Evolutionary conservation across 1,140 invertebrate genomes (phyloP).

Genomic region (Drosophila repletoides): DNA sequence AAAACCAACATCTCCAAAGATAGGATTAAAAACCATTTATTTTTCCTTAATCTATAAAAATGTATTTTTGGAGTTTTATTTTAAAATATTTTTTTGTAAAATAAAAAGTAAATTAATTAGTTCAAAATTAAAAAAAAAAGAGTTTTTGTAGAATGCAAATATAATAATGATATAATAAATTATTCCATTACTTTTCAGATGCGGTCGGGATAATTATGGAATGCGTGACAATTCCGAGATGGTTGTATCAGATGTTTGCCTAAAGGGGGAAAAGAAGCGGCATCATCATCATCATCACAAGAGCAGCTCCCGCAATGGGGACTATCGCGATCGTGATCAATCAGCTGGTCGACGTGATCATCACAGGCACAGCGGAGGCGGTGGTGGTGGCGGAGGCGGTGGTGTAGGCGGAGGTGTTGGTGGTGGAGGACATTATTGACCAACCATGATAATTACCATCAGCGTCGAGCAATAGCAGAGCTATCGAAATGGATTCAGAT

Average conservation of each 20-base stretch:
- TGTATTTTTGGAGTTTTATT: no score
- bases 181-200: constrained; percentile 19
- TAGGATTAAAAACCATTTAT: neutral
- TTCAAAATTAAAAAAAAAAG: no score
- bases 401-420: constrained; percentile 51
- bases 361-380: constrained; percentile 71
- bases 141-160: neutral
- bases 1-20: neutral
- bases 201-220: constrained; percentile 84
- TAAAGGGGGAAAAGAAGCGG: constrained; percentile 87
- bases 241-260: constrained; percentile 88
- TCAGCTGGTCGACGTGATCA: constrained; percentile 75
- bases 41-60: neutral
- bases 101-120: neutral
- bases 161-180: neutral
- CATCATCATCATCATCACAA: constrained; percentile 92
- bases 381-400: constrained; percentile 40
- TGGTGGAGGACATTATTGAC: constrained; percentile 81
- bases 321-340: constrained; percentile 75
- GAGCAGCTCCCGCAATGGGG: constrained; percentile 77
- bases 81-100: no score
- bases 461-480: constrained; percentile 75
- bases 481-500: constrained; percentile 6
- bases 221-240: constrained; percentile 91
- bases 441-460: constrained; percentile 82